Evolutionary conservation across 2,797 vertebrate species (phyloP).

Genomic region (Sebastes elongatus): DNA sequence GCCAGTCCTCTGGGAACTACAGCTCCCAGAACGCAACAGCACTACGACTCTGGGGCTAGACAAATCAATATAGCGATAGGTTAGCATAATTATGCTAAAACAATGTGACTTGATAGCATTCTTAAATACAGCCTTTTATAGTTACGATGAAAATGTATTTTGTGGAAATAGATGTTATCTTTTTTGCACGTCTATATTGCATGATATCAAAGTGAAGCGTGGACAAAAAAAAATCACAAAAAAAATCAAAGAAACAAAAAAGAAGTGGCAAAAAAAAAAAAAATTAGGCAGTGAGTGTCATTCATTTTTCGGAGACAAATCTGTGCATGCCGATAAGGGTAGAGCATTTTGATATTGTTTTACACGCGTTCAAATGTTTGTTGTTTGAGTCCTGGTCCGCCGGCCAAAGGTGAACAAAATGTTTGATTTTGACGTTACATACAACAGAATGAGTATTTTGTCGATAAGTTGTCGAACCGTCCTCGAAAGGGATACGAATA

Average conservation of each 20-base stretch:
- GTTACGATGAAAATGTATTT: constrained; percentile 87
- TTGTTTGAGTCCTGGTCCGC: constrained; percentile 60
- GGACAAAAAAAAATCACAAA: constrained; percentile 70
- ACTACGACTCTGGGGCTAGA: constrained; percentile 78
- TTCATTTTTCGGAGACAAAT: constrained; percentile 79
- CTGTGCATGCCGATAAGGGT: constrained; percentile 83
- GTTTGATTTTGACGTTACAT: constrained; percentile 47
- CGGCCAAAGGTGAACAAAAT: constrained; percentile 55
- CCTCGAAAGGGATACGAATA: constrained; percentile 54
- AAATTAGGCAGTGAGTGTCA: constrained; percentile 75
- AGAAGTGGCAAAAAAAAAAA: constrained; percentile 57
- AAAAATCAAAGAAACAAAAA: constrained; percentile 51
- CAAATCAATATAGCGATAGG: constrained; percentile 76
- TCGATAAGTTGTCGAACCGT: constrained; percentile 49
- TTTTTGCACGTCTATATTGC: constrained; percentile 90
- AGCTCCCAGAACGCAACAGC: constrained; percentile 78
- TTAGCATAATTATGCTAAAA: constrained; percentile 80
- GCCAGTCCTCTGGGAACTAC: constrained; percentile 65
- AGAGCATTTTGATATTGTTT: constrained; percentile 80
- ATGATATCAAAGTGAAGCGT: constrained; percentile 87
- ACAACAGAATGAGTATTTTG: constrained; percentile 46
- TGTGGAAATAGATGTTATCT: constrained; percentile 89
- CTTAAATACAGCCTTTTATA: constrained; percentile 88
- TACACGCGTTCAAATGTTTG: constrained; percentile 68
- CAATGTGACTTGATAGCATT: constrained; percentile 86